phyloP scores from a whole-genome alignment of 2,888 invertebrate genomes.

The Leptura quadrifasciata region DNA sequence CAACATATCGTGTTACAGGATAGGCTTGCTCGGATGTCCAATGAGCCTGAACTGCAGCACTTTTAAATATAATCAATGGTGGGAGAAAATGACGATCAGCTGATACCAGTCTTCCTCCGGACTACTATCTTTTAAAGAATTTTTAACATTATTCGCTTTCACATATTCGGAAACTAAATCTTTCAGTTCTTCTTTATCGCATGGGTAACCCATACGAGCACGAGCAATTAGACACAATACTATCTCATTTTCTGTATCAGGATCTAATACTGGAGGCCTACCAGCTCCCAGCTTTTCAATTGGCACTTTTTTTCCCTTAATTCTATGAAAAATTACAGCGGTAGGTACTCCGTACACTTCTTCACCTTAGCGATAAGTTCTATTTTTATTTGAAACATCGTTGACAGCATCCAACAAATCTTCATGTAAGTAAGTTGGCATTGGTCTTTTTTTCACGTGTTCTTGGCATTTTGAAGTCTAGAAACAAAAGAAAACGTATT shows the following conservation, averaged over 20 bases:
- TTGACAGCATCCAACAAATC: neutral
- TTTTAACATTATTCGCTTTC: too few relatives aligned
- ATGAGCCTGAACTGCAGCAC: too few relatives aligned
- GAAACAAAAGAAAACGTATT: too few relatives aligned
- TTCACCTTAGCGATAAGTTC: too few relatives aligned
- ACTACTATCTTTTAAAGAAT: conserved; percentile 47
- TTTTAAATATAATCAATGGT: conserved; percentile 44
- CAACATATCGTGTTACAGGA: too few relatives aligned
- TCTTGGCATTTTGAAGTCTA: too few relatives aligned
- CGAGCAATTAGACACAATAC: conserved; percentile 5
- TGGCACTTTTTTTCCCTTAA: conserved; percentile 39
- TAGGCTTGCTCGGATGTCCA: conserved; percentile 55
- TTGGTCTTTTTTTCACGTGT: neutral
- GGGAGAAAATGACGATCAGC: conserved; percentile 51
- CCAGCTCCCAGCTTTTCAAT: conserved; percentile 30
- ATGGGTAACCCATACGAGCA: conserved; percentile 48
- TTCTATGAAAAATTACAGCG: too few relatives aligned
- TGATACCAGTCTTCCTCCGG: conserved; percentile 51
- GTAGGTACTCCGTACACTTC: too few relatives aligned
- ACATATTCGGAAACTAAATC: conserved; percentile 33
- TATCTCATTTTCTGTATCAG: conserved; percentile 43
- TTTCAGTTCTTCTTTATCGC: conserved; percentile 46
- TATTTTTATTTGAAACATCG: conserved; percentile 2
- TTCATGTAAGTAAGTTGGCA: neutral
- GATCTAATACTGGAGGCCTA: conserved; percentile 29